These are phyloP conservation scores for Ips typographus DNA, from an alignment of 1,140 invertebrate genomes.

Conservation along the genomic window DNA sequence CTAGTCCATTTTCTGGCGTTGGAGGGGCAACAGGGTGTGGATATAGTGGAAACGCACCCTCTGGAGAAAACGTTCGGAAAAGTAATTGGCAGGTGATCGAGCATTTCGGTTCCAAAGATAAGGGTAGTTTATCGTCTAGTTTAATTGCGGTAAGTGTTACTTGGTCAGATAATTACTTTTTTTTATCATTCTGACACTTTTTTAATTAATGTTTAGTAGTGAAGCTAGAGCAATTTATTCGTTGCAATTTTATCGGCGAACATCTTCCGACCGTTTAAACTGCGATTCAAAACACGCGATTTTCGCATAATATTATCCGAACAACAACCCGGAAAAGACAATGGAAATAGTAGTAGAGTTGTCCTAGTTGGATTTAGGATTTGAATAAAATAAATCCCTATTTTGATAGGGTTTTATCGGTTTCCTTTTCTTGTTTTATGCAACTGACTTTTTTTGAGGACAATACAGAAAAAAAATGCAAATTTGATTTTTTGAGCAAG, in stretches of 20 bases:
- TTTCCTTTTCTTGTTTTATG: too few relatives aligned
- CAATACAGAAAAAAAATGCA: too few relatives aligned
- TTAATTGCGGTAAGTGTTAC: conserved; percentile 57
- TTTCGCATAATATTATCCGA: conserved; percentile 27
- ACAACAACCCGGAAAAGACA: conserved; percentile 23
- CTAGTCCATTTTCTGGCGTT: conserved; percentile 47
- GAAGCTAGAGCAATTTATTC: conserved; percentile 19
- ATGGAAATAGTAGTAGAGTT: too few relatives aligned
- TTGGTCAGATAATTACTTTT: too few relatives aligned
- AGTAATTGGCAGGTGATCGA: conserved; percentile 89
- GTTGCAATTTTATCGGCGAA: neutral
- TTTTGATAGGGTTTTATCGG: too few relatives aligned
- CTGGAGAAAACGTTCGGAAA: conserved; percentile 63
- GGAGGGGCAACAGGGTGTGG: neutral
- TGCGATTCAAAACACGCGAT: conserved; percentile 9
- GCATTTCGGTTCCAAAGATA: conserved; percentile 63
- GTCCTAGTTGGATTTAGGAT: too few relatives aligned
- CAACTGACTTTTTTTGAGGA: too few relatives aligned
- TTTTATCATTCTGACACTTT: too few relatives aligned
- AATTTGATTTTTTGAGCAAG: too few relatives aligned
- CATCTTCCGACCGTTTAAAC: too few relatives aligned
- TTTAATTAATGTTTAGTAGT: neutral
- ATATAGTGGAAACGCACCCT: conserved; percentile 17
- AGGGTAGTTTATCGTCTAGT: conserved; percentile 56
- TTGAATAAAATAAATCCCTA: too few relatives aligned